Evolutionary conservation across 30 jellyfish, hydroid and myxozoan genomes (phyloP).

Genomic region (Turritopsis dohrnii): DNA sequence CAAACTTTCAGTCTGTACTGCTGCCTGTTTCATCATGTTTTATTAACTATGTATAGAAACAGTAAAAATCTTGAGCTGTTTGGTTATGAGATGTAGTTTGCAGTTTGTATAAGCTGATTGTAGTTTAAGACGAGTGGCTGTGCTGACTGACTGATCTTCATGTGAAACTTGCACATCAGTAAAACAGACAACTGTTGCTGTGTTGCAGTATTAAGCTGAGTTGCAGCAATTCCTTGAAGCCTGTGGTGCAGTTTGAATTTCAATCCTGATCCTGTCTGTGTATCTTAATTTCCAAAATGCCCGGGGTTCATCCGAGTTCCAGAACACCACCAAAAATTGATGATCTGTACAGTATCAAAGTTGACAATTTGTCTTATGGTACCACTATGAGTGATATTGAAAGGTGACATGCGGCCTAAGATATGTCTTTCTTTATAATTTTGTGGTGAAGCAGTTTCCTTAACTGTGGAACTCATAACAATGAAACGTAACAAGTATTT

Average conservation of each 20-base stretch:
- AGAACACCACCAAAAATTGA: conserved; percentile 33
- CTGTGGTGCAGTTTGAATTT: conserved; percentile 12
- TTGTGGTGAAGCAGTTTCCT: not conserved
- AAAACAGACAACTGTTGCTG: not conserved
- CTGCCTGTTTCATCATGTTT: not conserved
- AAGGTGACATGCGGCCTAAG: conserved; percentile 11
- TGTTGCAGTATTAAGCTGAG: conserved; percentile 9
- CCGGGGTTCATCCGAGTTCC: conserved; percentile 17
- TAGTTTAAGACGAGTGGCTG: conserved; percentile 6
- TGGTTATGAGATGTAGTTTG: not conserved
- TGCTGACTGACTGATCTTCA: not conserved
- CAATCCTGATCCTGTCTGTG: not conserved
- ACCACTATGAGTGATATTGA: conserved; percentile 28
- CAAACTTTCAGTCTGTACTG: not conserved
- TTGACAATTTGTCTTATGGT: conserved; percentile 30
- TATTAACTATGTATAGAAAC: not conserved
- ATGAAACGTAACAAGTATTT: not conserved
- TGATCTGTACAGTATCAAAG: conserved; percentile 29
- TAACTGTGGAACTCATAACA: not conserved
- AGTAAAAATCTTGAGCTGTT: not conserved
- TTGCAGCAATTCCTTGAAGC: conserved; percentile 15
- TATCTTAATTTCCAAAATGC: not conserved
- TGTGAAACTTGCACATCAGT: not conserved
- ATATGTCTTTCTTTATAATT: not conserved
- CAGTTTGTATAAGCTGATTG: not conserved